Evolutionary conservation across 2,888 invertebrate species (phyloP).

Genomic region (Drosophila algonquin): DNA sequence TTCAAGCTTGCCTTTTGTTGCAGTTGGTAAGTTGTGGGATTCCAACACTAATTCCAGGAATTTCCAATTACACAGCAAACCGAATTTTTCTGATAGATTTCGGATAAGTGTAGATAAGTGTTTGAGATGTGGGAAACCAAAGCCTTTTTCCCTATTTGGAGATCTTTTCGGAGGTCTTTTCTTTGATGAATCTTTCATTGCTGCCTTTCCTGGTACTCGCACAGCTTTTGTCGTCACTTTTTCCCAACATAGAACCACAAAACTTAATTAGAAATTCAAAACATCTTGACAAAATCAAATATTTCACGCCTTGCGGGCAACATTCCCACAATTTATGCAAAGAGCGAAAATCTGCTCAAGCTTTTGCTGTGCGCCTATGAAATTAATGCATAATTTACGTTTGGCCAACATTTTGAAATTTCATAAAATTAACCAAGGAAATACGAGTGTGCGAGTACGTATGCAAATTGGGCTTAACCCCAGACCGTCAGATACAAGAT

Average conservation of each 20-base stretch:
- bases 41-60: not conserved
- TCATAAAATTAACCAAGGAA: slow-evolving; percentile 21
- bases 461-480: slow-evolving; percentile 34
- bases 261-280: slow-evolving; percentile 21
- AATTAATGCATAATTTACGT: slow-evolving; percentile 33
- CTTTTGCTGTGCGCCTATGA: not conserved
- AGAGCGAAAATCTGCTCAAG: slow-evolving; percentile 1
- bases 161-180: too few relatives aligned
- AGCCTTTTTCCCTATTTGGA: too few relatives aligned
- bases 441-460: slow-evolving; percentile 13
- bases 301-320: slow-evolving; percentile 8
- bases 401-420: slow-evolving; percentile 22
- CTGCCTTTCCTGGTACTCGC: not conserved
- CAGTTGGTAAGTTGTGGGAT: not conserved
- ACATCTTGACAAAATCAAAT: slow-evolving; percentile 18
- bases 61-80: not conserved
- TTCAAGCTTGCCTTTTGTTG: not conserved
- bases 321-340: slow-evolving; percentile 34
- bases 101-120: too few relatives aligned
- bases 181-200: not conserved
- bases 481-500: too few relatives aligned
- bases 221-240: not conserved
- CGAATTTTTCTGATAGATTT: too few relatives aligned
- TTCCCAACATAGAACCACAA: not conserved
- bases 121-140: too few relatives aligned